phyloP scores from a whole-genome alignment of 2,888 invertebrate species.

The Molanna angustata region DNA sequence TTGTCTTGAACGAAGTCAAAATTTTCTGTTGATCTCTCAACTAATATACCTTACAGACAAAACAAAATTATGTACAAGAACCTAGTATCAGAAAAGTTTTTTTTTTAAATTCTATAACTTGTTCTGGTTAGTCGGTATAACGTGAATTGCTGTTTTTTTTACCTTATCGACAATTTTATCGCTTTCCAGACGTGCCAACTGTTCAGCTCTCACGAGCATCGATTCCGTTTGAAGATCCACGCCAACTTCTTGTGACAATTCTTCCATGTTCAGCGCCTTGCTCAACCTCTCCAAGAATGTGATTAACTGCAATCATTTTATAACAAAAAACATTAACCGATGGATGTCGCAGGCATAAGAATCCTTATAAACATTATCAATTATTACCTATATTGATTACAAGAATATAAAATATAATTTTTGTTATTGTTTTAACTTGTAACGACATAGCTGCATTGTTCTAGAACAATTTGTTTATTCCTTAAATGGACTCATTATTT shows the following conservation, averaged over 20 bases:
- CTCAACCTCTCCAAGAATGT: conserved; percentile 81
- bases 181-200: conserved; percentile 74
- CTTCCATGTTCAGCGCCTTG: conserved; percentile 80
- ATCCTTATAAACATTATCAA: no score
- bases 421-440: not conserved
- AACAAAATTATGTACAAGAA: not conserved
- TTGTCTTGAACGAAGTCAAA: not conserved
- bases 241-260: conserved; percentile 76
- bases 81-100: no score
- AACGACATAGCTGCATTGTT: no score
- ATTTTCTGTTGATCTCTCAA: not conserved
- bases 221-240: conserved; percentile 82
- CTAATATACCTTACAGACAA: not conserved
- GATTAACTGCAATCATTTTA: conserved; percentile 61
- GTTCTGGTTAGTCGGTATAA: no score
- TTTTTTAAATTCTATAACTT: no score
- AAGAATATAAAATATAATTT: not conserved
- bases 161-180: conserved; percentile 84
- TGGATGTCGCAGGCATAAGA: no score
- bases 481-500: no score
- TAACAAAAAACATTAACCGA: no score
- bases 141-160: conserved; percentile 39
- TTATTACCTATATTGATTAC: not conserved
- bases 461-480: no score
- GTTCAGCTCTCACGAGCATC: conserved; percentile 80